These are phyloP conservation scores for Eulemur coronatus DNA, from an alignment of 2,797 vertebrate species.

Conservation along the genomic window DNA sequence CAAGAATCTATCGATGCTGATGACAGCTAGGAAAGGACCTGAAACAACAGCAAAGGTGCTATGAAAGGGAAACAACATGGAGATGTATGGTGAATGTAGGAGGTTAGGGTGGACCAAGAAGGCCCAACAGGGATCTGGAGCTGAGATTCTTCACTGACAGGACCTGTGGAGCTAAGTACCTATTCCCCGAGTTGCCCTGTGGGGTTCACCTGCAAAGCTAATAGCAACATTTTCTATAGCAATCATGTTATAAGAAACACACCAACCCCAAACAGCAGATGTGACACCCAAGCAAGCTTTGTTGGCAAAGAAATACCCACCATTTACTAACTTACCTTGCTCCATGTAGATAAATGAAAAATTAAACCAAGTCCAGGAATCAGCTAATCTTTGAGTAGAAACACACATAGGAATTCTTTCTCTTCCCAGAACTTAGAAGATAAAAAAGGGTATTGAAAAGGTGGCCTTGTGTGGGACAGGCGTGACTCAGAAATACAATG, in stretches of 20 bases:
- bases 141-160: not conserved
- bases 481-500: not conserved
- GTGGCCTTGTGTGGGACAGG: not conserved
- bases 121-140: not conserved
- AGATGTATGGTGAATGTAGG: not conserved
- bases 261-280: not conserved
- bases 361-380: conserved; percentile 35
- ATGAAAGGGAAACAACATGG: not conserved
- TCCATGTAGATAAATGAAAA: conserved; percentile 25
- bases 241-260: conserved; percentile 31
- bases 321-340: not conserved
- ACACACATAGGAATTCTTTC: conserved; percentile 2
- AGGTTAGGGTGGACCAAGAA: not conserved
- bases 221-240: conserved; percentile 21
- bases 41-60: not conserved
- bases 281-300: conserved; percentile 16
- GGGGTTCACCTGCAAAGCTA: conserved; percentile 37
- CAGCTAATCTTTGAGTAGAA: conserved; percentile 8
- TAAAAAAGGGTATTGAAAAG: conserved; percentile 31
- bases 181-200: not conserved
- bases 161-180: not conserved
- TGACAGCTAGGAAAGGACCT: not conserved
- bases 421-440: conserved; percentile 41
- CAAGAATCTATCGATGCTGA: not conserved
- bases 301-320: not conserved